phyloP scores from a whole-genome alignment of 2,113 vertebrate species.

The Panthera leo region DNA sequence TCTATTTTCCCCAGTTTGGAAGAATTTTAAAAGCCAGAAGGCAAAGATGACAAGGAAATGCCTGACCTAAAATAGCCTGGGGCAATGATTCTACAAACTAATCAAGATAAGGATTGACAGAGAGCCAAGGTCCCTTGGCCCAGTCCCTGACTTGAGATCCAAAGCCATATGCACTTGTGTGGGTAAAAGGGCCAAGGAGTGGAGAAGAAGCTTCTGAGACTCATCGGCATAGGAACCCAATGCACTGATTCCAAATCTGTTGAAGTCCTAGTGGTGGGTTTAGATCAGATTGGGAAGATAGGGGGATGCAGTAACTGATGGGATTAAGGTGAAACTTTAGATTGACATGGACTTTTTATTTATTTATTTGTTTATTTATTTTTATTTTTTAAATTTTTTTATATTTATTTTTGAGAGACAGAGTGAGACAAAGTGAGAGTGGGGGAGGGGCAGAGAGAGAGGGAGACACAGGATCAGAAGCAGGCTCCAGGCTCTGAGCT shows the following conservation, averaged over 20 bases:
- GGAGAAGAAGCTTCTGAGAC: not conserved
- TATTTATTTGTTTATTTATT: no score
- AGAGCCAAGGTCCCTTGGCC: not conserved
- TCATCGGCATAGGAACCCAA: not conserved
- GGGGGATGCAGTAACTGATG: not conserved
- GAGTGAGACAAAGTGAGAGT: no score
- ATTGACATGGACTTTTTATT: not conserved
- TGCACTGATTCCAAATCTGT: not conserved
- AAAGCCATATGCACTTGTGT: not conserved
- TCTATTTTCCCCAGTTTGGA: not conserved
- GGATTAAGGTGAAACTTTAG: not conserved
- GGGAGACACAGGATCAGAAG: no score
- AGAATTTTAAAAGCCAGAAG: not conserved
- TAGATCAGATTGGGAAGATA: not conserved
- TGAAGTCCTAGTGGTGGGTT: not conserved
- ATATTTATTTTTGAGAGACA: no score
- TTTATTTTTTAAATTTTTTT: no score
- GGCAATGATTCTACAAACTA: not conserved
- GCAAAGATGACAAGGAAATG: not conserved
- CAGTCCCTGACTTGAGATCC: not conserved
- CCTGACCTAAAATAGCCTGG: not conserved
- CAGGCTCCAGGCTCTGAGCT: no score
- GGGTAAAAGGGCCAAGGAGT: not conserved
- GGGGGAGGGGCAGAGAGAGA: no score
- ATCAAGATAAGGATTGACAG: not conserved